Base-by-base conservation (phyloP, 2,888 invertebrate species). In the Ischnus inquisitorius region DNA sequence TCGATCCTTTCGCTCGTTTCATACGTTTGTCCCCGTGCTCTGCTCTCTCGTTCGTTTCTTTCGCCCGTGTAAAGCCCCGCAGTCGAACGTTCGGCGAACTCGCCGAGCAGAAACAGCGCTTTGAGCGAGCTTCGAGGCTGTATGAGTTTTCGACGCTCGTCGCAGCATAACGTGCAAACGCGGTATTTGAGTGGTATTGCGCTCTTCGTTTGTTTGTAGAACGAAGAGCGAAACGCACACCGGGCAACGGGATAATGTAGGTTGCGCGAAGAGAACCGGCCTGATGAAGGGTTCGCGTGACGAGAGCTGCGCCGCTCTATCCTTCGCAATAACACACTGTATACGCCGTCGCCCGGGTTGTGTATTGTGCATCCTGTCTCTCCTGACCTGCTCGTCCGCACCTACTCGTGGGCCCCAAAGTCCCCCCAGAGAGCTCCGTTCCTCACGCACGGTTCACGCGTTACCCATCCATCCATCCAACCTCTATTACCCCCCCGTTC, bases 201-300 rank as follows among this genome's bases (percentile, higher is more conserved):
- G 19, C 54, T 67, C 28, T 78, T 72, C 74, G 62, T 82, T 88
- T 89, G 91, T 90, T 90, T 90, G 65, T 76, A 68, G 75, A 80
- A 85, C 71, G 80, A 89, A 87, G 91, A 87, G 87, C 89, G 34
- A 34, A 34, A 34, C 34, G 8, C 34, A 34, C 34, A n/a, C n/a
- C n/a, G 5, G 34, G 34, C 34, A 34, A 34, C 34, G 34, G 34
- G 34, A 88, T 90, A 90, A 90, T 89, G 90, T 91, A 91, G 90
- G 90, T 91, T 91, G 92, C 89, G n/a, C 89, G 89, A 34, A 34
- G 89, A 54, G 88, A 88, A 89, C 91, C 6, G 34, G 34, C 85
- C 91, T 93, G 93, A 93, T 93, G 93, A 93, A 93, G 92, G 92
- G 92, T 93, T 93, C 92, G 93, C 93, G 93, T 93, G 93, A 93